phyloP scores from a whole-genome alignment of 64 coral and sea anemone species.

The Actinia equina region DNA sequence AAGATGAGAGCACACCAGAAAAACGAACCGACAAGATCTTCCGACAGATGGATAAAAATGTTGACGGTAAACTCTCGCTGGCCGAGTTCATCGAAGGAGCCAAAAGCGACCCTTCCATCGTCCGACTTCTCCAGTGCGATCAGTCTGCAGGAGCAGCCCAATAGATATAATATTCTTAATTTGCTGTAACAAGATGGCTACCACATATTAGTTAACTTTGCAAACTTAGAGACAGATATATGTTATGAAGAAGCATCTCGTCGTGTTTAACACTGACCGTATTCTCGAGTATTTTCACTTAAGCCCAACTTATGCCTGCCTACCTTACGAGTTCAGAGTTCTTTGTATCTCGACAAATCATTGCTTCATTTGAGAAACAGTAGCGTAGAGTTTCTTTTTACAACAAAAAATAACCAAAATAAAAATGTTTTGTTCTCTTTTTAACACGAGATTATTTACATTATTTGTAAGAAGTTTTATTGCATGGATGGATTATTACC shows the following conservation, averaged over 20 bases:
- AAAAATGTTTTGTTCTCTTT: background rate
- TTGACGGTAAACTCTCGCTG: conserved; percentile 58
- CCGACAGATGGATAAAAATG: conserved; percentile 63
- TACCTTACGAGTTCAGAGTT: background rate
- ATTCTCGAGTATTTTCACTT: background rate
- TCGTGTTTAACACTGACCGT: background rate
- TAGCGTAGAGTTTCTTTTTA: background rate
- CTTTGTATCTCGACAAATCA: background rate
- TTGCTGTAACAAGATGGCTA: conserved; percentile 1
- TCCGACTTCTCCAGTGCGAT: conserved; percentile 53
- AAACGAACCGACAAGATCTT: conserved; percentile 75
- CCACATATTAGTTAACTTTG: conserved; percentile 5
- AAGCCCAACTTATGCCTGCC: background rate
- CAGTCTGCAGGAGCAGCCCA: conserved; percentile 8
- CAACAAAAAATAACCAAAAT: background rate
- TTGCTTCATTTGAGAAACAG: background rate
- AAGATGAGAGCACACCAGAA: conserved; percentile 67
- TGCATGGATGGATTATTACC: background rate
- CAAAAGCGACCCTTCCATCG: conserved; percentile 60
- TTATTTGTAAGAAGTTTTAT: background rate
- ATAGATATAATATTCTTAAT: background rate
- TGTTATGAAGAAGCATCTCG: background rate
- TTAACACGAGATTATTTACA: background rate
- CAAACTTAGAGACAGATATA: background rate
- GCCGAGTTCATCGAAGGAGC: conserved; percentile 67